A percentile compares a stretch with the other conserved stretches of the same genome.
These are phyloP conservation scores for Andrena minutula DNA, from an alignment of 2,888 invertebrate species.

Conservation along the genomic window DNA sequence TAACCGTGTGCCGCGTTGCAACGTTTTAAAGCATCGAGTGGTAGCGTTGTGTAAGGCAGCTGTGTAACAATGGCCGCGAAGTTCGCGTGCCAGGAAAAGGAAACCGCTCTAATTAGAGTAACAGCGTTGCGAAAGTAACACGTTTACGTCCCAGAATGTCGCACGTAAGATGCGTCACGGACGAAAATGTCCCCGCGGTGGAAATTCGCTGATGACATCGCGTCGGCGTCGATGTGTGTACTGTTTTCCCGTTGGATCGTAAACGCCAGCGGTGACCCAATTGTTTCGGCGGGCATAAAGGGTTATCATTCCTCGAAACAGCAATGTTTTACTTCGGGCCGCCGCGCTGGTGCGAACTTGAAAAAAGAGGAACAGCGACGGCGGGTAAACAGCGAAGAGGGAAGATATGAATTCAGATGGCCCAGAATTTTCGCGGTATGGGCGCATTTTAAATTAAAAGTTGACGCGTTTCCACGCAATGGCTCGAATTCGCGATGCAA, in stretches of 20 bases:
- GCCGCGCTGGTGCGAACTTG: slow-evolving; percentile 18
- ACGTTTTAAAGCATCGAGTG: slow-evolving; percentile 1
- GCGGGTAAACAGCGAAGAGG: background rate
- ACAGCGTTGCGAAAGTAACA: too few relatives aligned
- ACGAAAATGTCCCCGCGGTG: slow-evolving; percentile 32
- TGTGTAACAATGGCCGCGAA: background rate
- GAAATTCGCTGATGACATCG: slow-evolving; percentile 30
- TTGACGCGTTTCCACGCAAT: slow-evolving; percentile 24
- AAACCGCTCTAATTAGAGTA: background rate
- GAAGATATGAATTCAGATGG: slow-evolving; percentile 5
- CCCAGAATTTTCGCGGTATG: slow-evolving; percentile 10
- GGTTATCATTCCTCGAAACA: slow-evolving; percentile 43
- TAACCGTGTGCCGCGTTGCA: slow-evolving; percentile 14
- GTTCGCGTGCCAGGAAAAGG: background rate
- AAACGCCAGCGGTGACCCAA: slow-evolving; percentile 55
- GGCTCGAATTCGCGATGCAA: background rate
- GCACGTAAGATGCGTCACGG: slow-evolving; percentile 45
- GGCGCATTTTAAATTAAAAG: slow-evolving; percentile 41
- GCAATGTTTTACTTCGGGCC: slow-evolving; percentile 45
- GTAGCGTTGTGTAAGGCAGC: background rate
- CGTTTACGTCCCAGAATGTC: too few relatives aligned
- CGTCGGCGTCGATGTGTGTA: slow-evolving; percentile 24
- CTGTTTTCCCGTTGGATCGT: slow-evolving; percentile 54
- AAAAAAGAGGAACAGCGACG: background rate
- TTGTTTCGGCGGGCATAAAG: slow-evolving; percentile 62